phyloP scores from a whole-genome alignment of 2,888 invertebrate species.

The Acrocyrtus sp. region DNA sequence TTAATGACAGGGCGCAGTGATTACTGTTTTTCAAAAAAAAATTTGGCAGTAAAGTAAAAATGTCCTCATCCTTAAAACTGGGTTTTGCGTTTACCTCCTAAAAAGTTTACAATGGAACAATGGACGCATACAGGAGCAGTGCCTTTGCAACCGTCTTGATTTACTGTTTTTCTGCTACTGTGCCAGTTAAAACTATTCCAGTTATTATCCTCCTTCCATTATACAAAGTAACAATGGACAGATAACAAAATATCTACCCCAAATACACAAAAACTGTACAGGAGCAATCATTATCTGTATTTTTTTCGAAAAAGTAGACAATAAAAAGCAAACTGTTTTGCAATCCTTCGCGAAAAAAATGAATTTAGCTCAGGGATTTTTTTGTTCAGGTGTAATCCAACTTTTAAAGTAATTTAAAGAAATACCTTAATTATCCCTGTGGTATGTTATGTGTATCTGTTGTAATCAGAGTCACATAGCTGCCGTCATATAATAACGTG shows the following conservation, averaged over 20 bases:
- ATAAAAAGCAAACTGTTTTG: conserved; percentile 1
- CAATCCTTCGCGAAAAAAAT: neutral
- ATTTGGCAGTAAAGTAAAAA: too few relatives aligned
- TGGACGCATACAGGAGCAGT: neutral
- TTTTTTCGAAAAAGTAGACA: neutral
- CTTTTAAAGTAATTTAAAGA: neutral
- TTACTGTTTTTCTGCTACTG: neutral
- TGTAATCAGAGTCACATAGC: neutral
- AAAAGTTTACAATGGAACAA: neutral
- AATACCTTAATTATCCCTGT: neutral
- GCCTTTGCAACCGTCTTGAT: too few relatives aligned
- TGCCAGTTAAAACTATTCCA: neutral
- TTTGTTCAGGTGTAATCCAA: neutral
- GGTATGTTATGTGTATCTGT: neutral
- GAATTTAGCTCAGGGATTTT: neutral
- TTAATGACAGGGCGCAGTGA: too few relatives aligned
- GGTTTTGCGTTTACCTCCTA: too few relatives aligned
- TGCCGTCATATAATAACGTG: neutral
- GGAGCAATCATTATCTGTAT: neutral
- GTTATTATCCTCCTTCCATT: neutral
- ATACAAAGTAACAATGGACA: neutral
- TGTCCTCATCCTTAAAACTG: too few relatives aligned
- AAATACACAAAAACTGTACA: neutral
- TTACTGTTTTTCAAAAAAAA: too few relatives aligned
- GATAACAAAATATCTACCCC: too few relatives aligned